phyloP scores from a whole-genome alignment of 2,888 invertebrate species.

The Calameuta pallipes region DNA sequence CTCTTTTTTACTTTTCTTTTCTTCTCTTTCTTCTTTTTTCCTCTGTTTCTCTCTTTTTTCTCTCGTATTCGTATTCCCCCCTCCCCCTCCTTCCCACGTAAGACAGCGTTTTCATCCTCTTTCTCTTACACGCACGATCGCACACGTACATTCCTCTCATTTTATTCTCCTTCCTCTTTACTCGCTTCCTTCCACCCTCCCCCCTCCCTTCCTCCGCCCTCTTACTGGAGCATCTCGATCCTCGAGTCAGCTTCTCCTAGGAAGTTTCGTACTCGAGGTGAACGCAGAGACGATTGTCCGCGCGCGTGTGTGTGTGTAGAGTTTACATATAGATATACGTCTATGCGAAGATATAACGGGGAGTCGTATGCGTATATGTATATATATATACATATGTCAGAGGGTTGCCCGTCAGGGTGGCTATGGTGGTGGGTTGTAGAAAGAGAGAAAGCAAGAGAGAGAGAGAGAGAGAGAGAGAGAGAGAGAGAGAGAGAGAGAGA shows the following conservation, averaged over 20 bases:
- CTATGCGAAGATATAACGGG: not conserved
- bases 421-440: not conserved
- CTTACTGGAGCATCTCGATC: constrained; percentile 9
- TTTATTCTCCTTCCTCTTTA: constrained; percentile 10
- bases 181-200: not conserved
- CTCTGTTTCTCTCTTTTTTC: not conserved
- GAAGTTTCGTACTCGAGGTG: constrained; percentile 11
- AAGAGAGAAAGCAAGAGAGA: no score
- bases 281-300: not conserved
- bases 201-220: constrained; percentile 11
- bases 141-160: constrained; percentile 4
- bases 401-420: not conserved
- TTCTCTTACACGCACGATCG: not conserved
- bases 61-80: not conserved
- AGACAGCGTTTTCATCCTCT: not conserved
- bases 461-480: no score
- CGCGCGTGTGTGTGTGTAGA: not conserved
- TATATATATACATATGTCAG: not conserved
- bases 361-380: not conserved
- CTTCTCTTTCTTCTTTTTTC: not conserved
- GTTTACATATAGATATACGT: constrained; percentile 11
- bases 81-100: not conserved
- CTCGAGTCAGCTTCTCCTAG: constrained; percentile 11
- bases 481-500: not conserved
- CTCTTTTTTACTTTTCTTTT: not conserved